Percentiles rank a stretch among this genome's conserved stretches.
These are phyloP conservation scores for Corythornis madagascariensis DNA, from an alignment of 2,113 vertebrate species.

Conservation along the genomic window DNA sequence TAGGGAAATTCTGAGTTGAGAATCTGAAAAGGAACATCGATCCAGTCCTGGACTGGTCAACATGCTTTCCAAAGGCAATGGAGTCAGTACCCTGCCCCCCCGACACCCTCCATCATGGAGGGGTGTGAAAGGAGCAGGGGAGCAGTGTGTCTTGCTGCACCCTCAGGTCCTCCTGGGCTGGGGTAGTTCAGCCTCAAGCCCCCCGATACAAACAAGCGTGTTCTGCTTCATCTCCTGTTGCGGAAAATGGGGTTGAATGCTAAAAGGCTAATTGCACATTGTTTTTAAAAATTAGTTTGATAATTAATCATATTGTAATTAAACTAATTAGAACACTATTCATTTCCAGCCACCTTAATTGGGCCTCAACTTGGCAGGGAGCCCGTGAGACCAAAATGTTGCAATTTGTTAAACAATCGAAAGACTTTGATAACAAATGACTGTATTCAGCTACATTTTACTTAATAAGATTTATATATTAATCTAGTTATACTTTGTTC, in stretches of 20 bases:
- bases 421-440: conserved; percentile 77
- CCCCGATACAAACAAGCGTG: conserved; percentile 53
- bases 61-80: background rate
- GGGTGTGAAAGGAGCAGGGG: background rate
- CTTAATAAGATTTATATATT: conserved; percentile 81
- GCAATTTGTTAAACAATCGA: conserved; percentile 76
- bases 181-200: background rate
- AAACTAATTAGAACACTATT: conserved; percentile 81
- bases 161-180: background rate
- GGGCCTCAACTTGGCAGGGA: conserved; percentile 78
- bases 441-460: conserved; percentile 74
- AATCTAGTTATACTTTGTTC: conserved; percentile 76
- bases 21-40: conserved; percentile 13
- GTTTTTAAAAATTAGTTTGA: conserved; percentile 78
- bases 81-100: background rate
- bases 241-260: conserved; percentile 67
- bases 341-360: conserved; percentile 78
- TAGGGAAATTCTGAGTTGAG: background rate
- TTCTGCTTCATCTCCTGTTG: conserved; percentile 70
- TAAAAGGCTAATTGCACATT: conserved; percentile 75
- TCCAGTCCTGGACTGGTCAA: background rate
- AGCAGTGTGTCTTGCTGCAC: background rate
- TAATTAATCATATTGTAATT: conserved; percentile 82
- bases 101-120: background rate
- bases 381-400: conserved; percentile 70